Percentiles rank a stretch among this genome's conserved stretches.
phyloP scores from a whole-genome alignment of 2,113 vertebrate species.

The Phodopus roborovskii region DNA sequence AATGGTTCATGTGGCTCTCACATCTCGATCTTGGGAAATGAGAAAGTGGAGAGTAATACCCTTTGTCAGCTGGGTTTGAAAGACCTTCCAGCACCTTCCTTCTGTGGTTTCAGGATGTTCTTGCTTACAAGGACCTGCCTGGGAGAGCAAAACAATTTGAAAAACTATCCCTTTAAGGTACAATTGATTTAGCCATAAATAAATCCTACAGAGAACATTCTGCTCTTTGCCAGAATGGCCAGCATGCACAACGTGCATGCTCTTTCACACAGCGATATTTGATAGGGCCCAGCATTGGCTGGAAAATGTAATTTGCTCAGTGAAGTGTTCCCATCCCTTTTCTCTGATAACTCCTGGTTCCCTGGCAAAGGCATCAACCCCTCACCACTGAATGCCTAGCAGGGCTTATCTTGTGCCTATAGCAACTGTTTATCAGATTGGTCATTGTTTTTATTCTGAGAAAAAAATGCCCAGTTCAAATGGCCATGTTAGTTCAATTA shows the following conservation, averaged over 20 bases:
- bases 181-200: constrained; percentile 82
- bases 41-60: background rate
- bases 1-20: background rate
- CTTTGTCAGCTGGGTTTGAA: background rate
- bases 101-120: constrained; percentile 50
- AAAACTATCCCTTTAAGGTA: constrained; percentile 81
- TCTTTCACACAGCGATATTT: constrained; percentile 81
- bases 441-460: constrained; percentile 82
- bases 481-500: constrained; percentile 74
- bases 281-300: constrained; percentile 80
- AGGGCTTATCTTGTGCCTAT: constrained; percentile 70
- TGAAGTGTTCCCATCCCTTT: constrained; percentile 77
- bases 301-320: constrained; percentile 83
- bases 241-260: constrained; percentile 33
- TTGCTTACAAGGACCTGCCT: background rate
- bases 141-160: constrained; percentile 67
- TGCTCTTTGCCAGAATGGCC: constrained; percentile 65
- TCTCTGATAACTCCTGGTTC: constrained; percentile 71
- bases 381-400: constrained; percentile 65
- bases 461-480: constrained; percentile 77
- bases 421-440: constrained; percentile 78
- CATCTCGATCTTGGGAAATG: background rate
- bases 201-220: constrained; percentile 77
- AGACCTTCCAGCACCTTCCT: constrained; percentile 43
- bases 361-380: constrained; percentile 57